phyloP scores from a whole-genome alignment of 2,888 invertebrate species.

The Acleris laterana region DNA sequence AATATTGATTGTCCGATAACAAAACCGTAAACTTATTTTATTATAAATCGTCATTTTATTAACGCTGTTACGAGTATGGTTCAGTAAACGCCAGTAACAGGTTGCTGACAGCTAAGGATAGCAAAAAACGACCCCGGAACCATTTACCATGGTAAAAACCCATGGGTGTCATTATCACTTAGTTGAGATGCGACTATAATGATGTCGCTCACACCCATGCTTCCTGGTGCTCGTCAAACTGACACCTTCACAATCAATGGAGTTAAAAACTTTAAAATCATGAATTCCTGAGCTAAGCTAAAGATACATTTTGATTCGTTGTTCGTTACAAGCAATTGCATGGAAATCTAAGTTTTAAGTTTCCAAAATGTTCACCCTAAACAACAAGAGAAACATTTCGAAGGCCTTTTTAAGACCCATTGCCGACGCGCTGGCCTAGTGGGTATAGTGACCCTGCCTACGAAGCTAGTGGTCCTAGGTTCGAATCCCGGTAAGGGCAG shows the following conservation, averaged over 20 bases:
- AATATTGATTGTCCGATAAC: no score
- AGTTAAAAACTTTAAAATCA: background rate
- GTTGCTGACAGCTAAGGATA: constrained; percentile 9
- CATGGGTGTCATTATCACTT: constrained; percentile 24
- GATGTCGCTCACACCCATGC: constrained; percentile 18
- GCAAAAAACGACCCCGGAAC: constrained; percentile 23
- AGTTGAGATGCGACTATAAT: constrained; percentile 29
- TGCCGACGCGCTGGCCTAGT: no score
- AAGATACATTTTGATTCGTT: no score
- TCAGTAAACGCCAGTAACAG: constrained; percentile 15
- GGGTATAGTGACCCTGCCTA: no score
- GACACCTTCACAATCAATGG: constrained; percentile 7
- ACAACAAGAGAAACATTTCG: no score
- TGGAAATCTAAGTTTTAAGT: no score
- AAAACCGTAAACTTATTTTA: background rate
- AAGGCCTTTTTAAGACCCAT: no score
- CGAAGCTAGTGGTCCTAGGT: no score
- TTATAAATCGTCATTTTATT: background rate
- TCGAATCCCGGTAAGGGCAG: no score
- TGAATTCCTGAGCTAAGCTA: background rate
- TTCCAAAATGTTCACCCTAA: no score
- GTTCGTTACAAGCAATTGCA: no score
- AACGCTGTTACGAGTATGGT: constrained; percentile 4
- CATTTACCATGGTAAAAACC: constrained; percentile 16
- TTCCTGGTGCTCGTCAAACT: constrained; percentile 26